Evolutionary conservation across 1,140 invertebrate genomes (phyloP), one percentile per base, ranked within the genome.

Genomic region (Zelostemma sp.): DNA sequence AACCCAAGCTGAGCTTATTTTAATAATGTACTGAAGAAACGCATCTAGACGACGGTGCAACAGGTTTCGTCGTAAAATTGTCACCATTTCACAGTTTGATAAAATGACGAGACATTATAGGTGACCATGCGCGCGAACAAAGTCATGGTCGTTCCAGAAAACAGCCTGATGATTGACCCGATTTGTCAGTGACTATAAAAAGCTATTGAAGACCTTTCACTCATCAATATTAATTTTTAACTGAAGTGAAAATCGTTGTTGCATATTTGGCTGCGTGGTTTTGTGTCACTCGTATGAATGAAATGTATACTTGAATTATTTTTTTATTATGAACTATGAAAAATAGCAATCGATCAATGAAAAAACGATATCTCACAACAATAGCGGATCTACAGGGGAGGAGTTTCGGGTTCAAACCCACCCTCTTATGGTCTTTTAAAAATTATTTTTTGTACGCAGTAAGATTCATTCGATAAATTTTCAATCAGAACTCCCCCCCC

Each of bases 51-150:
- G 46, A 19, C 17, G 45, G 50, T 25, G 62, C 68, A 71, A 71
- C 68, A 71, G 68, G 68, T 71, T 53, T 61, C 33, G 58, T 70
- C 41, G 61, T 45, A 56, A 58, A 70, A 71, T 71, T 71, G 57
- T 71, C 58, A 71, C 53, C 57, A 53, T 65, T 62, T 66, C 54
- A 54, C 48, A 61, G 57, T 61, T 62, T 71, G 62, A 71, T 71
- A 71, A 65, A 71, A 71, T 71, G 57, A 66, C 48, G 58, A 33
- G 9, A 54, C 61, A 41, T 71, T 61, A 66, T 71, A 66, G 49
- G 48, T 58, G 62, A 62, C 58, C 61, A 57, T 64, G 53, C 54
- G 47, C 61, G 50, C 40, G 57, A 61, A n/a, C n/a, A n/a, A n/a
- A n/a, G 68, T 47, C 58, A 33, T 43, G 33, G 31, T 46, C 28